Evolutionary conservation across 2,113 vertebrate genomes (phyloP).

Genomic region (Tursiops truncatus): DNA sequence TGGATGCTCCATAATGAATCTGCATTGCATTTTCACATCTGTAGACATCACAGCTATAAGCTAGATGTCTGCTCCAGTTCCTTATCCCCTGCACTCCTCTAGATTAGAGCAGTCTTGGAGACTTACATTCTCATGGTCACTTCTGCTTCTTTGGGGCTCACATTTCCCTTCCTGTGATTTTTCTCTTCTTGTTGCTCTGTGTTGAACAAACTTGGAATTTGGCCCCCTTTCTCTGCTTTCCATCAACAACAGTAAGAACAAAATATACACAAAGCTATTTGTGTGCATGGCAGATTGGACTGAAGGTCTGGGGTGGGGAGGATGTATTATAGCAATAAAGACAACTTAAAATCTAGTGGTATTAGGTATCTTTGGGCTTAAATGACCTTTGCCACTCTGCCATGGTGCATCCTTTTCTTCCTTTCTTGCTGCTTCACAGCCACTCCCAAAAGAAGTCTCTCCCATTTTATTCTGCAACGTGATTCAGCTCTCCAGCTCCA

Average conservation of each 20-base stretch:
- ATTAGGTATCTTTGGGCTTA: background rate
- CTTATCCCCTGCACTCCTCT: background rate
- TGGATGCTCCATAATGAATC: background rate
- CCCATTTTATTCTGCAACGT: background rate
- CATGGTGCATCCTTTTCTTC: background rate
- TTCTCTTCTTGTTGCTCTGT: background rate
- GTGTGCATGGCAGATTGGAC: background rate
- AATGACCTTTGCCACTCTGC: background rate
- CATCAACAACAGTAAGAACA: slow-evolving; percentile 15
- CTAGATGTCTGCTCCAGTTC: background rate
- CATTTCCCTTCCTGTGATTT: background rate
- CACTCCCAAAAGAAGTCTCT: background rate
- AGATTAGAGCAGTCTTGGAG: background rate
- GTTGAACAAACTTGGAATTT: slow-evolving; percentile 37
- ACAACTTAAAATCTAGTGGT: background rate
- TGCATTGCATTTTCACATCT: background rate
- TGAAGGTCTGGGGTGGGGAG: background rate
- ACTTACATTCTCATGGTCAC: background rate
- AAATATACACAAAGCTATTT: background rate
- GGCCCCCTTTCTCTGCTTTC: background rate
- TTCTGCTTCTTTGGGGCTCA: background rate
- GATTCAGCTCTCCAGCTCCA: background rate
- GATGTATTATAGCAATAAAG: background rate
- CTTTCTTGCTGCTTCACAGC: background rate
- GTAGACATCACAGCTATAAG: background rate